These are phyloP conservation scores for Myathropa florea DNA, from an alignment of 2,888 invertebrate species.

Conservation along the genomic window DNA sequence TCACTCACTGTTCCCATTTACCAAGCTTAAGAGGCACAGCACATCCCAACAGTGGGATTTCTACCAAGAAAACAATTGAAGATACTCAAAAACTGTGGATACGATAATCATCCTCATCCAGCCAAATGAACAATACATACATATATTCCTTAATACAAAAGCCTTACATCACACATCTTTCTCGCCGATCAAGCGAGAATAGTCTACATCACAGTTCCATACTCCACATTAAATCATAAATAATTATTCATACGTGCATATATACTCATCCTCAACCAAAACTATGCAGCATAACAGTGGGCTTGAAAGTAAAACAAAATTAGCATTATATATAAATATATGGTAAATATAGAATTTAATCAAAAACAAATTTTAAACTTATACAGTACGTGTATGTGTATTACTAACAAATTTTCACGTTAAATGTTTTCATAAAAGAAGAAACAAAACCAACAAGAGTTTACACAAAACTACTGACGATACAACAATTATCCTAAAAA, in stretches of 20 bases:
- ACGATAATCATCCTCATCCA: conserved; percentile 35
- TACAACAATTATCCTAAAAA: conserved; percentile 37
- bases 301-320: conserved; percentile 49
- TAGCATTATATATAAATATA: conserved; percentile 58
- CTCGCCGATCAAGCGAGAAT: conserved; percentile 9
- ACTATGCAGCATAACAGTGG: conserved; percentile 23
- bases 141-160: conserved; percentile 47
- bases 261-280: conserved; percentile 50
- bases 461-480: conserved; percentile 37
- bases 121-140: conserved; percentile 38
- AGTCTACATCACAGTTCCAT: conserved; percentile 48
- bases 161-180: conserved; percentile 46
- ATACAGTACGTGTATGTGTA: conserved; percentile 53
- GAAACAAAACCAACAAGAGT: conserved; percentile 20
- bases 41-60: background rate
- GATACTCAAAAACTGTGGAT: conserved; percentile 5
- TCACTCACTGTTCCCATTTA: background rate
- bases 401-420: conserved; percentile 62
- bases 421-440: conserved; percentile 61
- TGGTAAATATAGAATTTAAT: conserved; percentile 50
- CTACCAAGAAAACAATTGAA: background rate
- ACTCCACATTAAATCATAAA: conserved; percentile 35
- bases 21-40: background rate
- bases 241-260: conserved; percentile 51
- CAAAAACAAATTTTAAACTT: conserved; percentile 52